These are phyloP conservation scores for Cottoperca gobio DNA, from an alignment of 2,797 vertebrate species.

Conservation along the genomic window DNA sequence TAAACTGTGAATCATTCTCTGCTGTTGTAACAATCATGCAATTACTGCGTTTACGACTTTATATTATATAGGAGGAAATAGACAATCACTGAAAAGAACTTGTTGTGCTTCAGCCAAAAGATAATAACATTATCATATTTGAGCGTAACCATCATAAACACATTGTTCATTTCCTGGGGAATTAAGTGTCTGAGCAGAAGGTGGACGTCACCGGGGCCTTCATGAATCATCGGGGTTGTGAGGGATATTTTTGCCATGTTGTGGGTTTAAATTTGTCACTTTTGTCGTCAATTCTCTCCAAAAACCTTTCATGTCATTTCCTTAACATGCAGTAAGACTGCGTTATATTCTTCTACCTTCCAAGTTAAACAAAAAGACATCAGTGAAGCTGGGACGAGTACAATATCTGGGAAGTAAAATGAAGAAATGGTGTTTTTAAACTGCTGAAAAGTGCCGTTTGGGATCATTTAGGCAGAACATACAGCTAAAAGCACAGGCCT, in stretches of 20 bases:
- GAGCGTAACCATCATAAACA: not conserved
- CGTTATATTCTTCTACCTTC: not conserved
- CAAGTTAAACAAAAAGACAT: not conserved
- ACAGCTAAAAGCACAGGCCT: not conserved
- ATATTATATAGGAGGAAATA: not conserved
- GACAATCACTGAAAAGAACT: not conserved
- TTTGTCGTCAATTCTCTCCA: conserved; percentile 10
- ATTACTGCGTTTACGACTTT: not conserved
- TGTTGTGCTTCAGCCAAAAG: not conserved
- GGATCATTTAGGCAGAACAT: not conserved
- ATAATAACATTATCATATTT: conserved; percentile 8
- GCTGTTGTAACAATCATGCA: not conserved
- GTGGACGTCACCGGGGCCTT: conserved; percentile 63
- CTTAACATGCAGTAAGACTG: not conserved
- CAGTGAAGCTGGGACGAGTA: not conserved
- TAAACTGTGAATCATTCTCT: not conserved
- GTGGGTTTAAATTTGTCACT: conserved; percentile 46
- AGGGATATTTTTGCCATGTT: conserved; percentile 39
- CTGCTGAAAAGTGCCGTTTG: not conserved
- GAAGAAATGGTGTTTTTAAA: not conserved
- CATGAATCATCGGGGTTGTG: conserved; percentile 60
- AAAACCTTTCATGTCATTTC: conserved; percentile 21
- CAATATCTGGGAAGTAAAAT: not conserved
- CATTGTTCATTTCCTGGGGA: conserved; percentile 42
- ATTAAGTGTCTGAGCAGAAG: conserved; percentile 65